These are phyloP conservation scores for Sphaerophoria rueppellii DNA, from an alignment of 2,888 invertebrate species.

Conservation along the genomic window DNA sequence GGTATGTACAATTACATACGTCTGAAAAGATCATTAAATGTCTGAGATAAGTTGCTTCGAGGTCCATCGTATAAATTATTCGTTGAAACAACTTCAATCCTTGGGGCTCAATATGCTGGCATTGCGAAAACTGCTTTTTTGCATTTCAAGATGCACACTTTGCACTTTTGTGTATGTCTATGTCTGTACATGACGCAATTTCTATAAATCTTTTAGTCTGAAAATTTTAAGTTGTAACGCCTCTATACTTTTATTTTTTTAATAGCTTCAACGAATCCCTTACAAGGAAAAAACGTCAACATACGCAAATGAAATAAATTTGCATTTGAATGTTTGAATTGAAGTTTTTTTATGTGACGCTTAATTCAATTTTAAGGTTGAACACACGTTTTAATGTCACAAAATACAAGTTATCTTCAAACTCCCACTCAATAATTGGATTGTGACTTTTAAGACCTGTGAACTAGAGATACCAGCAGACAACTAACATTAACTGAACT, in stretches of 20 bases:
- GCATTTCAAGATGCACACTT: neutral
- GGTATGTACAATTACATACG: too few relatives aligned
- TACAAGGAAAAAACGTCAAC: neutral
- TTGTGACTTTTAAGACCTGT: too few relatives aligned
- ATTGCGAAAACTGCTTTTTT: neutral
- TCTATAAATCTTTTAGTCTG: constrained; percentile 57
- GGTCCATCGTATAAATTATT: constrained; percentile 54
- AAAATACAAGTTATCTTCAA: too few relatives aligned
- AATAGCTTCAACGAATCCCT: constrained; percentile 16
- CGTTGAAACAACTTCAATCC: neutral
- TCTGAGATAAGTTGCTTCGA: constrained; percentile 34
- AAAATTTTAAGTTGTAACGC: constrained; percentile 55
- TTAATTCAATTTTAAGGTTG: constrained; percentile 29
- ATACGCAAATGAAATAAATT: neutral
- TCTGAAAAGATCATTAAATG: constrained; percentile 38
- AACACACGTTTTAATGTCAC: neutral
- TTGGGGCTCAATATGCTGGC: too few relatives aligned
- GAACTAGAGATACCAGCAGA: too few relatives aligned
- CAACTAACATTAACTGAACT: too few relatives aligned
- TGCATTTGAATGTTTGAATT: neutral
- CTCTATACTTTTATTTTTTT: constrained; percentile 40
- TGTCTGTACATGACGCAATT: constrained; percentile 36
- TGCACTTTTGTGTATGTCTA: too few relatives aligned
- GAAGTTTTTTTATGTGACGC: neutral
- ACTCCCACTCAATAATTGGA: too few relatives aligned